These are phyloP conservation scores for Mustelus asterias DNA, from an alignment of 2,113 vertebrate genomes.

Conservation along the genomic window DNA sequence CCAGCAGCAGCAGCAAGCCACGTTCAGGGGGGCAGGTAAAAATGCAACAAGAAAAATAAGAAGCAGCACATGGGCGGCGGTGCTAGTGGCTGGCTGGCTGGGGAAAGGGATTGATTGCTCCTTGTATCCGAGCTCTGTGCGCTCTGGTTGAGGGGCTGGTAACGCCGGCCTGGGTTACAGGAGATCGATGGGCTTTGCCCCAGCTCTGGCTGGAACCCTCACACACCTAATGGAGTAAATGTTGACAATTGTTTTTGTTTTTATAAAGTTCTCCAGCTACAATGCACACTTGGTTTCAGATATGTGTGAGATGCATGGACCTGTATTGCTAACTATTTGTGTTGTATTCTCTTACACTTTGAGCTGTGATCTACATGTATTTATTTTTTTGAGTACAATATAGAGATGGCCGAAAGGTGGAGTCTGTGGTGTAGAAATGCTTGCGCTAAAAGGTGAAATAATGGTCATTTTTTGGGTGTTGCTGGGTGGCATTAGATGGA, in stretches of 20 bases:
- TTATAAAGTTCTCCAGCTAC: neutral
- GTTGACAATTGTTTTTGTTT: neutral
- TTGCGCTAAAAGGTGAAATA: neutral
- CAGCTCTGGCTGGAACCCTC: neutral
- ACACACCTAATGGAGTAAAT: neutral
- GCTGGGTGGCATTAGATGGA: neutral
- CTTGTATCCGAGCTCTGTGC: neutral
- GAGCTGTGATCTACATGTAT: neutral
- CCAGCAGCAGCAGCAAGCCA: neutral
- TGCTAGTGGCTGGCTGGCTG: neutral
- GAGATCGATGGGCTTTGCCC: neutral
- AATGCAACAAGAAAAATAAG: constrained; percentile 54
- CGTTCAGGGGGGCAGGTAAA: neutral
- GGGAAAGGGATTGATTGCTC: neutral
- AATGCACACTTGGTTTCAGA: neutral
- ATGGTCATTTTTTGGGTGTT: neutral
- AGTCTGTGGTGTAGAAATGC: neutral
- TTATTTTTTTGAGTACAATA: neutral
- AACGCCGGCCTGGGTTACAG: neutral
- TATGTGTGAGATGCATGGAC: neutral
- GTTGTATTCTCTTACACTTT: neutral
- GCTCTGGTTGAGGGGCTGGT: neutral
- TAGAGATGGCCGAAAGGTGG: neutral
- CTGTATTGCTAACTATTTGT: neutral
- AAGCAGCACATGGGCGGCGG: constrained; percentile 74